These are phyloP conservation scores for Oikopleura dioica DNA, from an alignment of 23 tunicate species.

Conservation along the genomic window DNA sequence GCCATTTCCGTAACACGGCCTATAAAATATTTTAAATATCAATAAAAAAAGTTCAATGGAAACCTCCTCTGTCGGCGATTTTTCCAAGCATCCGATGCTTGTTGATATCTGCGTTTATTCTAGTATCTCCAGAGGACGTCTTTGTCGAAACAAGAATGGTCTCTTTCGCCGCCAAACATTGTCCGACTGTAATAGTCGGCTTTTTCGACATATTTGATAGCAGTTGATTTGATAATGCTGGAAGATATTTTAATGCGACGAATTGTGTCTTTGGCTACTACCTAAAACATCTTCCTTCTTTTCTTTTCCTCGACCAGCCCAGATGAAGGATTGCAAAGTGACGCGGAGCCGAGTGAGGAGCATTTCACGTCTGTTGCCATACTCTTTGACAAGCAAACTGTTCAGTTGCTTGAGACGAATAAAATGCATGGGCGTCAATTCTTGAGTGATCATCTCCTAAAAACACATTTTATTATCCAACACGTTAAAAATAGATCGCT, in stretches of 20 bases:
- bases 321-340: not conserved
- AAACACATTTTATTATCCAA: too few relatives aligned
- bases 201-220: not conserved
- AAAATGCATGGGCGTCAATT: not conserved
- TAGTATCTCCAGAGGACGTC: not conserved
- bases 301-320: not conserved
- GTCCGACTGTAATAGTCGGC: not conserved
- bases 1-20: not conserved
- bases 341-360: not conserved
- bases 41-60: too few relatives aligned
- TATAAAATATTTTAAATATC: too few relatives aligned
- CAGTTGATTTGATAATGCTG: not conserved
- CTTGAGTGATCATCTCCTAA: not conserved
- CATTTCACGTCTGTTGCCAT: not conserved
- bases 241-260: too few relatives aligned
- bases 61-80: not conserved
- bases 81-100: not conserved
- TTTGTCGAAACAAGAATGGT: not conserved
- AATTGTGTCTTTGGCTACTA: too few relatives aligned
- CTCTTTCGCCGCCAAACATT: not conserved
- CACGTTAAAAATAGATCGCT: too few relatives aligned
- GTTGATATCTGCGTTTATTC: not conserved
- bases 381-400: not conserved
- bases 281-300: not conserved
- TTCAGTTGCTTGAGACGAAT: not conserved